Evolutionary conservation across 2,888 invertebrate genomes (phyloP), one percentile per base, ranked within the genome.

Genomic region (Lymantria monacha): DNA sequence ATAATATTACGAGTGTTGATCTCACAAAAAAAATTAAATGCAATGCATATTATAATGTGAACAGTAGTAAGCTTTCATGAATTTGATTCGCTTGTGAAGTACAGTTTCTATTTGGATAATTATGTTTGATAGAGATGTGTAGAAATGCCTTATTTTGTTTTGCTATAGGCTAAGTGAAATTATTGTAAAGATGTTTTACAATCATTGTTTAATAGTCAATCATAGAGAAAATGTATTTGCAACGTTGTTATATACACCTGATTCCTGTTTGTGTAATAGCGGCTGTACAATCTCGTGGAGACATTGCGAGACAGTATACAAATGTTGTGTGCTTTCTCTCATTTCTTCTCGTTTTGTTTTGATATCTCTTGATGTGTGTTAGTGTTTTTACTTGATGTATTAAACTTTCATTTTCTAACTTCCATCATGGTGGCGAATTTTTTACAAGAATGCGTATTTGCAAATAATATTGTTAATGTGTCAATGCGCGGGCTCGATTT

Each of bases 111-210:
- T 68, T 74, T 69, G 74, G 71, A 70, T 70, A 73, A 75, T 70
- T 67, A 66, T 75, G 78, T 81, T 79, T 74, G 79, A 79, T 77
- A 79, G 79, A 80, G 67, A 74, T 75, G 72, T 70, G 77, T 85
- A 85, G 80, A 79, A 84, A 84, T 85, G 90, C 88, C 88, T 90
- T 90, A 89, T 83, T 83, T 87, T 87, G 84, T 87, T 85, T 88
- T 85, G 86, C 87, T 82, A 61, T 88, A 87, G 83, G 65, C 57
- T 87, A 86, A 85, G 84, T 74, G 54, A 81, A 76, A 79, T 83
- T 85, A 85, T 79, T 82, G 83, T 82, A 79, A 76, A 80, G 69
- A 75, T 80, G 70, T 79, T 72, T 72, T 69, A 70, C 71, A 74
- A 66, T 69, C 59, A 74, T 76, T 81, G 79, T 83, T 83, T 81